A percentile compares a stretch with the other conserved stretches of the same genome.
Evolutionary conservation across 2,888 invertebrate genomes (phyloP).

Genomic region (Drosophila melanosoma): DNA sequence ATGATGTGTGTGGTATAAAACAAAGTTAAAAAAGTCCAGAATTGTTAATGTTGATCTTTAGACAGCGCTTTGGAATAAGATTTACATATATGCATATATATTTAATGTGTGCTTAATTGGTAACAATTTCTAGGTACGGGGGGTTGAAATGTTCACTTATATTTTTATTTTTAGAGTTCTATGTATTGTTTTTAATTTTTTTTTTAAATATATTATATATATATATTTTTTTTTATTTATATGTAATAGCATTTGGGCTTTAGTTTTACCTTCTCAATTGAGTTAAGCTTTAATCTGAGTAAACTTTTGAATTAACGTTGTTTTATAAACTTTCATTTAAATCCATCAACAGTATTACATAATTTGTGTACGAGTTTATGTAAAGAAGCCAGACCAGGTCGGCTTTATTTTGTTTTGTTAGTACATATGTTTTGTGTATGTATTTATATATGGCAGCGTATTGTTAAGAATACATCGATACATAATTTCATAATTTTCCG

Average conservation of each 20-base stretch:
- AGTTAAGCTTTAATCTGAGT: slow-evolving; percentile 57
- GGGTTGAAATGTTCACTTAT: slow-evolving; percentile 51
- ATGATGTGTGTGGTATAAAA: slow-evolving; percentile 63
- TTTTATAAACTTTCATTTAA: slow-evolving; percentile 77
- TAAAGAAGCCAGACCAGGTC: slow-evolving; percentile 65
- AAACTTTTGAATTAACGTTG: slow-evolving; percentile 65
- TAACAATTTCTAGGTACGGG: slow-evolving; percentile 78
- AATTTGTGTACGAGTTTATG: slow-evolving; percentile 54
- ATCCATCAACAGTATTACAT: slow-evolving; percentile 73
- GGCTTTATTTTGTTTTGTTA: slow-evolving; percentile 47
- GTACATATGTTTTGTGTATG: slow-evolving; percentile 37
- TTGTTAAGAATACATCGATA: slow-evolving; percentile 72
- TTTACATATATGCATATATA: slow-evolving; percentile 45
- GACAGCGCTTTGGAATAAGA: slow-evolving; percentile 54
- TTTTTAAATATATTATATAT: slow-evolving; percentile 20
- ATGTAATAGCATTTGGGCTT: slow-evolving; percentile 44
- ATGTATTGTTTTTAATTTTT: slow-evolving; percentile 14
- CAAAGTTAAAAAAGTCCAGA: slow-evolving; percentile 53
- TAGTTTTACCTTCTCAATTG: slow-evolving; percentile 47
- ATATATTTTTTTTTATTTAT: slow-evolving; percentile 24
- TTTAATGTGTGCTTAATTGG: slow-evolving; percentile 59
- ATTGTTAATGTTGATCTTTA: slow-evolving; percentile 38
- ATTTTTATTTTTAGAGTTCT: slow-evolving; percentile 39
- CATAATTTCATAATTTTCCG: slow-evolving; percentile 49
- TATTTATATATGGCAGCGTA: slow-evolving; percentile 71